Evolutionary conservation across 2,113 vertebrate genomes (phyloP), one percentile per base, ranked within the genome.

Genomic region (Cyprinodon brontotheroides): DNA sequence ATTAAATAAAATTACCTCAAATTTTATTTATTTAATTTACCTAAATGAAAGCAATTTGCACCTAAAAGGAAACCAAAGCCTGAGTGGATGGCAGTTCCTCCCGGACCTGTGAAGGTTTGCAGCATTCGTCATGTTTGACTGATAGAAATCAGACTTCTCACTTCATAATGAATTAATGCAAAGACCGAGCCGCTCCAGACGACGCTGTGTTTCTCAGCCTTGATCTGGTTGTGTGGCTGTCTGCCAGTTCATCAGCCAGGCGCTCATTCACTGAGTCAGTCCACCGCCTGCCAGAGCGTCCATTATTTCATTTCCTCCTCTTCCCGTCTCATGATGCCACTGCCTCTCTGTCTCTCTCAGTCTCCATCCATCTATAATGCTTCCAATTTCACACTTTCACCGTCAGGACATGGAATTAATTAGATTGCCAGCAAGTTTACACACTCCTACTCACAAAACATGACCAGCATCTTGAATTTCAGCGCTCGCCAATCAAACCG

Each of bases 311-410:
- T 61, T 75, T 79, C 65, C 68, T 69, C 76, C 64, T 65, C 57
- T 12, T 71, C 59, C 57, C 65, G 39, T 53, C 61, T 68, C 67
- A 68, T 41, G 10, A 60, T 61, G 72, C 68, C 37, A 65, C 70
- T 9, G 62, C 63, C 17, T 62, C 50, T 57, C 50, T 20, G 8
- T 57, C 50, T 57, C 50, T n/a, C 50, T 53, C 84, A 61, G 17
- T 39, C 70, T 73, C 77, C 13, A 43, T 71, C 74, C 65, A 39
- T 74, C 72, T 61, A 72, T 71, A 67, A 81, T 72, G 70, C 61
- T 73, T 80, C 80, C 81, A 87, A 77, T 84, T 86, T 83, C 78
- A 88, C 86, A 83, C 78, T 74, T 72, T 74, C 83, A 64, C 77
- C 78, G 67, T 85, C 74, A 70, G 82, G 78, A 87, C 78, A 74